Evolutionary conservation across 2,888 invertebrate genomes (phyloP), one percentile per base, ranked within the genome.

Genomic region (Augochlorella aurata): DNA sequence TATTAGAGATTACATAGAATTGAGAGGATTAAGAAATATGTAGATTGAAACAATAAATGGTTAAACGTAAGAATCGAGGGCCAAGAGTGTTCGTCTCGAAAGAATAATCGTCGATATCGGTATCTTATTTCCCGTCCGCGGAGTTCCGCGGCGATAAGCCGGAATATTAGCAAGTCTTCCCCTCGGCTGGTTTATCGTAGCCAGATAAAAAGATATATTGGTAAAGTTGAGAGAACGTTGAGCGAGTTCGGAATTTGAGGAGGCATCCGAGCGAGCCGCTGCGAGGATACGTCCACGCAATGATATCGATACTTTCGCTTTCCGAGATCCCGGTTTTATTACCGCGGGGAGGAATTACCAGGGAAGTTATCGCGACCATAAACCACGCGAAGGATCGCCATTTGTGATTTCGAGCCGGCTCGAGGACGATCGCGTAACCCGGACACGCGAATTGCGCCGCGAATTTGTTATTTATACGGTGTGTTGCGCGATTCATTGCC

Each of bases 321-420:
- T 81, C 79, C 70, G 74, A 84, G 85, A 86, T 83, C 79, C 67
- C 67, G 77, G 70, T 87, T 88, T 89, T 87, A 89, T 85, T 87
- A 86, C 82, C 84, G 29, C 9, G 4, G 82, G 84, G 85, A 85
- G 77, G 66, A 85, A 85, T 89, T 83, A 84, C 82, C 54, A 10
- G 21, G 49, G 45, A 79, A 61, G 44, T 71, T 75, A 65, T 68
- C 72, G 63, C 65, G 73, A 77, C 76, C 81, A 81, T 85, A 77
- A 80, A 85, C 29, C 44, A 70, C 38, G 72, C 45, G 61, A 29
- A 54, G 50, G 61, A 61, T 38, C 66, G 58, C 47, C 49, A 38
- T 67, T 67, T 38, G 71, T 29, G 71, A 69, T 79, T 58, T 65
- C 54, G 52, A 29, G 16, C 61, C 2, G 7, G 63, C 69, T 45